Base-by-base conservation (phyloP, 1,140 invertebrate species). In the Lerema accius region DNA sequence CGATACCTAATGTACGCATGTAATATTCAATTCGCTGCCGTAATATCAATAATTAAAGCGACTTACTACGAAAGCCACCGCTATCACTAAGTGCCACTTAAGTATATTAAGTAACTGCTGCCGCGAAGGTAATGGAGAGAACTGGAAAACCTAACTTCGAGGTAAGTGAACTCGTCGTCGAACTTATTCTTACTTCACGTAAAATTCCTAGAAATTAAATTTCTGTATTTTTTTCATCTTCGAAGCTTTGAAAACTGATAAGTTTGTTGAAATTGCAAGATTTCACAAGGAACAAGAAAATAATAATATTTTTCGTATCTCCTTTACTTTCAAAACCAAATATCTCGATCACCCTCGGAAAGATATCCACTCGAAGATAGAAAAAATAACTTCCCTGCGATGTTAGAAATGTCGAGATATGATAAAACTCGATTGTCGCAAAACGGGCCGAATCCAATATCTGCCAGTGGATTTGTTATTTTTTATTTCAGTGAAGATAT, bases 51-150 rank as follows among this genome's bases (percentile, higher is more conserved):
- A 65, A 69, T 73, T 69, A 65, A 58, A 53, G 40, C 49, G 40
- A 42, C 53, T 63, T 39, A 49, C 60, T 62, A 61, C 37, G 65
- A 69, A 61, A 67, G 58, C 60, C 40, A 50, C 46, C 60, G 51
- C 35, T 68, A 74, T 74, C 68, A 55, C 58, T 76, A 78, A 82
- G 73, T 78, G 72, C 59, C 73, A 77, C 74, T 83, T 79, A n/a
- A n/a, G n/a, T n/a, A 75, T 53, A 63, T 78, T 71, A 80, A 78
- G 73, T 75, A 76, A 80, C 77, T 65, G 68, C 61, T 74, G 66
- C 71, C 71, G 62, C 67, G 65, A 62, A 69, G 67, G 59, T 76
- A 74, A 79, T 75, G 72, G 73, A 74, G 63, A 32, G 28, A 32
- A 32, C 28, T 32, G 55, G 51, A 62, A 60, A 67, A 59, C 42